Conservation (phyloP, 2,113 vertebrate species). For the Lutjanus erythropterus region DNA sequence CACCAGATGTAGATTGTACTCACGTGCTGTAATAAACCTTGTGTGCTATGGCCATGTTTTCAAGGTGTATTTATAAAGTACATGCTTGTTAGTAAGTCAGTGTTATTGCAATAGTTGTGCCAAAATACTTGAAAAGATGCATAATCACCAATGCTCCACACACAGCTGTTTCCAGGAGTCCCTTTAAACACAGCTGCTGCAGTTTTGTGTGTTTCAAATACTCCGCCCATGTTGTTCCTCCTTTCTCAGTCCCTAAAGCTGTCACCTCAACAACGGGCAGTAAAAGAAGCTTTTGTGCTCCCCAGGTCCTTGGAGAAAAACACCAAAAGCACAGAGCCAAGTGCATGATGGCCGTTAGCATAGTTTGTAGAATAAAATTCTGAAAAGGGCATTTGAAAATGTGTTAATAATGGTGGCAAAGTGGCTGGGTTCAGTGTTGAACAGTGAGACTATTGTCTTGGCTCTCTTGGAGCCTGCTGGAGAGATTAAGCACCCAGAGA, state of each 20-base stretch:
- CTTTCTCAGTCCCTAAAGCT: constrained; percentile 75
- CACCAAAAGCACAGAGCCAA: constrained; percentile 67
- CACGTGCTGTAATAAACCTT: constrained; percentile 22
- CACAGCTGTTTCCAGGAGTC: constrained; percentile 85
- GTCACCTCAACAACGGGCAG: constrained; percentile 82
- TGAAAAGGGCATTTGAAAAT: constrained; percentile 81
- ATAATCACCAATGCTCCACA: constrained; percentile 72
- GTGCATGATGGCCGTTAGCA: constrained; percentile 65
- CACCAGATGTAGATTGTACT: constrained; percentile 17
- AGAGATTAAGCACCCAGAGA: constrained; percentile 80
- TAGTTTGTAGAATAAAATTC: constrained; percentile 72
- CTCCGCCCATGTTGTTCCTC: constrained; percentile 79
- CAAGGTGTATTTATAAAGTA: constrained; percentile 65
- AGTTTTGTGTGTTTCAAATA: constrained; percentile 67
- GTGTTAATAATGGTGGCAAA: constrained; percentile 84
- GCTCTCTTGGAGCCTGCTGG: constrained; percentile 79
- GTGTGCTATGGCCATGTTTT: constrained; percentile 51
- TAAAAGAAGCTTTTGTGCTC: constrained; percentile 77
- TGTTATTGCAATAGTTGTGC: constrained; percentile 72
- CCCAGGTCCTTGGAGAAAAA: constrained; percentile 63
- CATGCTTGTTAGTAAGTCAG: constrained; percentile 70
- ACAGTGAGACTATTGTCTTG: constrained; percentile 86
- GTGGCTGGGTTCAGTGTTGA: constrained; percentile 72
- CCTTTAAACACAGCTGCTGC: constrained; percentile 84
- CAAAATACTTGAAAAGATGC: constrained; percentile 82